Evolutionary conservation across 2,888 invertebrate genomes (phyloP), one percentile per base, ranked within the genome.

Genomic region (Merodon equestris): DNA sequence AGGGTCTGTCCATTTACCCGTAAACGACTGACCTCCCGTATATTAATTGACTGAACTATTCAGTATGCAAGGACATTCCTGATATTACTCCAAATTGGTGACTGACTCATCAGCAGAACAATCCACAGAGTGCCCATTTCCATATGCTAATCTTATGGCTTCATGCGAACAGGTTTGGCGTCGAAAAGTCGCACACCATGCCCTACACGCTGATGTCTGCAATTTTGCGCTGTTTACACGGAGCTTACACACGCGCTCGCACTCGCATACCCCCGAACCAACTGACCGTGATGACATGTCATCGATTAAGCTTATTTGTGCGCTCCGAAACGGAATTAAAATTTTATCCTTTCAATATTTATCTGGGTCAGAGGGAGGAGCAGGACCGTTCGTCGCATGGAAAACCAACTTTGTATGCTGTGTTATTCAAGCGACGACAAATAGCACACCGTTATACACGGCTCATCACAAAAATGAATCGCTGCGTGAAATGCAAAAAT

Each of bases 401-500:
- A 53, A 36, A 51, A 34, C 17, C 27, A 38, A 38, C 14, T 7
- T 27, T 9, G n/a, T 40, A 9, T 10, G 9, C 40, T 40, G n/a
- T 40, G 40, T n/a, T n/a, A 7, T 3, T n/a, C 40, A 10, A 2
- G 40, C 40, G n/a, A n/a, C n/a, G n/a, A n/a, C n/a, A n/a, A n/a
- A 27, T 7, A 27, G 7, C 7, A 27, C 27, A 27, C 40, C 40
- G 40, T 10, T 27, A 56, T 19, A 45, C 60, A 54, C 68, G 40
- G 3, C 42, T 36, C 45, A 27, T 48, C 75, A 45, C 48, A 60
- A 56, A 34, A 64, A 64, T 58, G 56, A 34, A 36, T 10, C 27
- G 53, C 63, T 79, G 79, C 79, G 79, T 79, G 79, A 70, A 79
- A 79, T 60, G 47, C 48, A 70, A 73, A 56, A 68, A 79, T 79